Percentiles rank a stretch among this genome's conserved stretches.
These are phyloP conservation scores for Drosophila biarmipes DNA, from an alignment of 1,140 invertebrate genomes.

Conservation along the genomic window DNA sequence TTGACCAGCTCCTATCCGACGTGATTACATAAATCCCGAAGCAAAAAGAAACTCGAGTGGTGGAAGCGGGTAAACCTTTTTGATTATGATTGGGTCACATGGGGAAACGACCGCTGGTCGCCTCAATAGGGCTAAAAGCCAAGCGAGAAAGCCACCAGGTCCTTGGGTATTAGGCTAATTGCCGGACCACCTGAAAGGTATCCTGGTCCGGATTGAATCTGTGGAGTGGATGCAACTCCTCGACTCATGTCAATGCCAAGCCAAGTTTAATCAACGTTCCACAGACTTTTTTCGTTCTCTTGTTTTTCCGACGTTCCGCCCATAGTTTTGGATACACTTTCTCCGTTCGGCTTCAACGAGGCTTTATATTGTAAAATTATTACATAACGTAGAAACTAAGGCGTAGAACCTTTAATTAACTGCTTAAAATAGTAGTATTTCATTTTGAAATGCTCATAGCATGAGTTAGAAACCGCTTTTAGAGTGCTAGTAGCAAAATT, in stretches of 20 bases:
- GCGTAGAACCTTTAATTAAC: too few species aligned
- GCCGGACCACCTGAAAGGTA: constrained; percentile 66
- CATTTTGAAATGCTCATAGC: too few species aligned
- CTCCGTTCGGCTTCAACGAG: not conserved
- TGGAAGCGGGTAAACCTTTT: constrained; percentile 23
- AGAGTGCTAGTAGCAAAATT: not conserved
- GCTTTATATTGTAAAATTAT: too few species aligned
- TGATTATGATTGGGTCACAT: constrained; percentile 43
- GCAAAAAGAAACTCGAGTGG: constrained; percentile 30
- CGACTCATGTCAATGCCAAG: constrained; percentile 61
- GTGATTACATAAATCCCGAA: constrained; percentile 55
- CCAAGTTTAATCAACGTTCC: constrained; percentile 75
- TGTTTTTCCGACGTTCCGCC: constrained; percentile 13
- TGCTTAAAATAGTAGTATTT: too few species aligned
- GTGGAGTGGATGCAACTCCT: constrained; percentile 42
- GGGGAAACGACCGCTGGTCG: constrained; percentile 11
- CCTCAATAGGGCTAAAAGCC: constrained; percentile 76
- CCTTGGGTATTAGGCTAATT: constrained; percentile 77
- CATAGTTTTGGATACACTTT: constrained; percentile 28
- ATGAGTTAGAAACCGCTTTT: too few species aligned
- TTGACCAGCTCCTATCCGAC: constrained; percentile 7
- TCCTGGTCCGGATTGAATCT: constrained; percentile 33
- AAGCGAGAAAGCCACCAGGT: constrained; percentile 48
- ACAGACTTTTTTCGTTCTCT: constrained; percentile 33
- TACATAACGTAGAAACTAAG: too few species aligned